Evolutionary conservation across 2,113 vertebrate species (phyloP).

Genomic region (Coracopsis vasa): DNA sequence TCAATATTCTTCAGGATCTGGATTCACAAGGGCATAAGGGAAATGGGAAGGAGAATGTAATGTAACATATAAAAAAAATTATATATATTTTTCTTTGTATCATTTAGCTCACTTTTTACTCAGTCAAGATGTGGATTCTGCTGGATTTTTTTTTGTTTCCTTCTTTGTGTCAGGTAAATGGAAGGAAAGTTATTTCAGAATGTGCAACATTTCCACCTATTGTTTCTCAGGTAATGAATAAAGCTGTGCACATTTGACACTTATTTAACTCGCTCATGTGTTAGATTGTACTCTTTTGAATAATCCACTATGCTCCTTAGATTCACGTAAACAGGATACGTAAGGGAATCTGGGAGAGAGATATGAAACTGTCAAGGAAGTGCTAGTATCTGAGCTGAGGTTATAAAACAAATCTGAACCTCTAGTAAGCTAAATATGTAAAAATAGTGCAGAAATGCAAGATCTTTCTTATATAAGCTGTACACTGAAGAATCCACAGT

Average conservation of each 20-base stretch:
- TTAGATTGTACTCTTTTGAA: background rate
- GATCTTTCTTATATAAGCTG: background rate
- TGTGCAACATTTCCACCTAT: background rate
- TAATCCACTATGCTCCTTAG: background rate
- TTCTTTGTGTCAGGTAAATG: background rate
- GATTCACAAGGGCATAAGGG: background rate
- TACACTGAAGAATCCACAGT: background rate
- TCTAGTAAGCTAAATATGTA: background rate
- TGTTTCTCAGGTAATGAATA: background rate
- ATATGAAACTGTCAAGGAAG: fast-evolving
- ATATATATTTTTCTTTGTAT: background rate
- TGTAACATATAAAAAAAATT: background rate
- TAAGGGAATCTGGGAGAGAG: background rate
- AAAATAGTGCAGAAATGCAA: background rate
- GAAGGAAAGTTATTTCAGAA: background rate
- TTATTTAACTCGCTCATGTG: background rate
- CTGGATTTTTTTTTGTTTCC: background rate
- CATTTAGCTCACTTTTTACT: background rate
- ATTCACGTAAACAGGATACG: background rate
- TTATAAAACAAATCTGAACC: background rate
- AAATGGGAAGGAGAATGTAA: background rate
- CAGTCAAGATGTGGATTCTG: background rate
- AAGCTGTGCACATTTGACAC: background rate
- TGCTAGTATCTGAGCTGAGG: background rate
- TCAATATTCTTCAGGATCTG: background rate